Evolutionary conservation across 1,140 invertebrate genomes (phyloP).

Genomic region (Meteorus sp.): DNA sequence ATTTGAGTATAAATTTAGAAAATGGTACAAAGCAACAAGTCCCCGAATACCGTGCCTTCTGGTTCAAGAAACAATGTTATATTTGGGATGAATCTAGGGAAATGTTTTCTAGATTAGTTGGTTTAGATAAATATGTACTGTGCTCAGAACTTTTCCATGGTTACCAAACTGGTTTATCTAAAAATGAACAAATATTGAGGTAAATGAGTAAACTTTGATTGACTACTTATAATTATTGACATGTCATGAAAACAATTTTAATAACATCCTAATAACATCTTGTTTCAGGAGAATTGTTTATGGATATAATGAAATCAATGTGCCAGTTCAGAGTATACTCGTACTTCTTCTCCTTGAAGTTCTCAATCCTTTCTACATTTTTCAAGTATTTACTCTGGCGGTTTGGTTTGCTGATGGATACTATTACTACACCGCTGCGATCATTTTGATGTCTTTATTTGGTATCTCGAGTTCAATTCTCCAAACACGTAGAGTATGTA

Average conservation of each 20-base stretch:
- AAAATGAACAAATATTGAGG: slow-evolving; percentile 59
- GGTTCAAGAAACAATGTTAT: slow-evolving; percentile 71
- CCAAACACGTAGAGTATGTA: slow-evolving; percentile 77
- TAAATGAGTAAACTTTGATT: too few relatives aligned
- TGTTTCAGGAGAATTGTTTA: slow-evolving; percentile 74
- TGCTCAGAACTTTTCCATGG: slow-evolving; percentile 64
- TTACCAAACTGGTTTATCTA: slow-evolving; percentile 60
- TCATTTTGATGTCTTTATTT: slow-evolving; percentile 83
- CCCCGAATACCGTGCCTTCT: slow-evolving; percentile 59
- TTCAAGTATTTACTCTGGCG: slow-evolving; percentile 84
- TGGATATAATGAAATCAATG: slow-evolving; percentile 78
- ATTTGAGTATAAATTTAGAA: slow-evolving; percentile 49
- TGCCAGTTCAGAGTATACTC: slow-evolving; percentile 73
- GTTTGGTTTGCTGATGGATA: slow-evolving; percentile 83
- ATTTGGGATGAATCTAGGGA: slow-evolving; percentile 67
- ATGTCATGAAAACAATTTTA: too few relatives aligned
- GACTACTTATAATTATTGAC: too few relatives aligned
- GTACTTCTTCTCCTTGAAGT: slow-evolving; percentile 77
- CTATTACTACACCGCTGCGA: slow-evolving; percentile 83
- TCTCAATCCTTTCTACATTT: slow-evolving; percentile 95
- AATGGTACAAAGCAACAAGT: slow-evolving; percentile 53
- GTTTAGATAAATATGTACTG: slow-evolving; percentile 65
- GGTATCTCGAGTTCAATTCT: slow-evolving; percentile 81
- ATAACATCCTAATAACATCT: too few relatives aligned
- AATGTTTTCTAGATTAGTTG: slow-evolving; percentile 67